Evolutionary conservation across 2,888 invertebrate species (phyloP), one percentile per base, ranked within the genome.

Genomic region (Drosophila atroscutellata): DNA sequence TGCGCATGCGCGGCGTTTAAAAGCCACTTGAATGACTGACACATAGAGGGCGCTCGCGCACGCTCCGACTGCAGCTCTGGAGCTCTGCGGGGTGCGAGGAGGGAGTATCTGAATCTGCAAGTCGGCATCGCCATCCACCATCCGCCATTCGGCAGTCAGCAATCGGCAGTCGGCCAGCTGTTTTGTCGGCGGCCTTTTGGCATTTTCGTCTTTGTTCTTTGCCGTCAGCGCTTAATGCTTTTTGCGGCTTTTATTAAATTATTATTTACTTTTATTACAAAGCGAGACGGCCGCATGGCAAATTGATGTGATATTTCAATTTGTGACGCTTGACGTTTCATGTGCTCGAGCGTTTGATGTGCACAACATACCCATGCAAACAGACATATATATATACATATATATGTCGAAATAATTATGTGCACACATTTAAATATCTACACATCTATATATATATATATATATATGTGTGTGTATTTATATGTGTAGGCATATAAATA

Each of bases 241-340:
- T 75, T 77, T 80, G 80, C 80, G 80, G 80, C 77, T 88, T 83
- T 87, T 87, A 87, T 88, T 87, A 86, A 87, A 87, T 86, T 87
- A 87, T 87, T 88, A 87, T 88, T 87, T 87, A 88, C 86, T 87
- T 87, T 87, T 87, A 88, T 87, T 85, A 84, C 81, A 87, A 84
- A 88, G 84, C 85, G 86, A 73, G 79, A 67, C 86, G 81, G 81
- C 80, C 72, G 85, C 85, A 83, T 80, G 74, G 87, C 85, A 86
- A 85, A 86, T 86, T 84, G 79, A 79, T 84, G 84, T 83, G 84
- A 86, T 85, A 86, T 85, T 86, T 86, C 87, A 86, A 86, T 86
- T 86, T 86, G 85, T 69, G 81, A 77, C 85, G 85, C 77, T 83
- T 71, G 66, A 75, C 73, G 76, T 72, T 75, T 75, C 72, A 72